Base-by-base conservation (phyloP, 2,113 vertebrate genomes). In the Neolamprologus ventralis region DNA sequence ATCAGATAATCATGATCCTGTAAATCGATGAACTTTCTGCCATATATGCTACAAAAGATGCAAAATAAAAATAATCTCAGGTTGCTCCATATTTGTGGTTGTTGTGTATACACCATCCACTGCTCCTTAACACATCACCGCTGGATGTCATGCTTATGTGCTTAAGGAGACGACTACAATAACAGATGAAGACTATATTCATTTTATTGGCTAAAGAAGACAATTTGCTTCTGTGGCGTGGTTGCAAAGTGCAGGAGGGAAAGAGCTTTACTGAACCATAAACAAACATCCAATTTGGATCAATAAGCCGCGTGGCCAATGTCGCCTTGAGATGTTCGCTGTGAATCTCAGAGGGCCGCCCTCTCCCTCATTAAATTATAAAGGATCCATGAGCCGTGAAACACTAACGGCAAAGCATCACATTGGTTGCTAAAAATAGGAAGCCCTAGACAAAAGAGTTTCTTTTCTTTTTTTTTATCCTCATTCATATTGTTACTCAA, bases 281-380 rank as follows among this genome's bases (percentile, higher is more conserved):
- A 96, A 96, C 95, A 95, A 96, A 95, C 91, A 94, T 93, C 86
- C 80, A 63, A 93, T 94, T 91, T 85, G 89, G 94, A 96, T 96
- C 96, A 93, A 96, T 97, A 96, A 90, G 68, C 91, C 14, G 81
- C 87, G 82, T 92, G 92, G 87, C 90, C 92, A 88, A 60, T 51
- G 89, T 89, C 7, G 91, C 91, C 92, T 91, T 86, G 68, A 94
- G 89, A 94, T 81, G 78, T 83, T 87, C 49, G 7, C 90, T 91
- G 92, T 95, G 94, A 96, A 96, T 96, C 95, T 95, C 91, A 9
- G 58, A 89, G 87, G 93, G 84, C 90, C 57, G 68, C 88, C 92
- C 86, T 90, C 88, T 92, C 81, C 89, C 93, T 96, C 95, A 95
- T 97, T 96, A 96, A 96, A 96, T 96, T 94, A 96, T 96, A 94